These are phyloP conservation scores for Mandrillus leucophaeus DNA, from an alignment of 2,113 vertebrate species.

Conservation along the genomic window DNA sequence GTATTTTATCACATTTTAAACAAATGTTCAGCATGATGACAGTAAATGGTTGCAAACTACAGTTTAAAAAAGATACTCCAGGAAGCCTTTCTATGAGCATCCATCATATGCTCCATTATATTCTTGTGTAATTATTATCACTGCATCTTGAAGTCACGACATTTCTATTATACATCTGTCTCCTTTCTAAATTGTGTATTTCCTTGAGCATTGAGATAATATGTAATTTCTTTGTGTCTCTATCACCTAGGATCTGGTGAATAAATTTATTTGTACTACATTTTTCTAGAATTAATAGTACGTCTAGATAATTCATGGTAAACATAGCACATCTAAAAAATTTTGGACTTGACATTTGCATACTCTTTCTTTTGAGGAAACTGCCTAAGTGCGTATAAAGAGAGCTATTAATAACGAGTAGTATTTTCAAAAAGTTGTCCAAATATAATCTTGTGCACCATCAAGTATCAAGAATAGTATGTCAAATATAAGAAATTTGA, in stretches of 20 bases:
- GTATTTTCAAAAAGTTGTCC: neutral
- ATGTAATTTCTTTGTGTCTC: neutral
- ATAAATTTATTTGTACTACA: neutral
- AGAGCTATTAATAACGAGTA: neutral
- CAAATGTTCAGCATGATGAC: neutral
- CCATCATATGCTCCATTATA: neutral
- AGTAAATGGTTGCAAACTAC: neutral
- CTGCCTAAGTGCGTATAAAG: neutral
- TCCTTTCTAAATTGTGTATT: neutral
- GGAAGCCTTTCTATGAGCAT: neutral
- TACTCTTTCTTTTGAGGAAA: conserved; percentile 36
- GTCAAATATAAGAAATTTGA: neutral
- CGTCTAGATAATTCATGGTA: neutral
- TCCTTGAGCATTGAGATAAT: neutral
- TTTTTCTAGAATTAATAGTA: neutral
- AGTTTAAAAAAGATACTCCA: neutral
- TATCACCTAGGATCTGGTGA: neutral
- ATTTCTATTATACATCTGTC: neutral
- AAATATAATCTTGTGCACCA: neutral
- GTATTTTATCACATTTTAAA: conserved; percentile 5
- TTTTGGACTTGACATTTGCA: neutral
- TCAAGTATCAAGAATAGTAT: conserved; percentile 2
- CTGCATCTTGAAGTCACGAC: neutral
- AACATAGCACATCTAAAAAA: neutral
- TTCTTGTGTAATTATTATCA: neutral